These are phyloP conservation scores for Kradibia gibbosae DNA, from an alignment of 1,140 invertebrate genomes.

Conservation along the genomic window DNA sequence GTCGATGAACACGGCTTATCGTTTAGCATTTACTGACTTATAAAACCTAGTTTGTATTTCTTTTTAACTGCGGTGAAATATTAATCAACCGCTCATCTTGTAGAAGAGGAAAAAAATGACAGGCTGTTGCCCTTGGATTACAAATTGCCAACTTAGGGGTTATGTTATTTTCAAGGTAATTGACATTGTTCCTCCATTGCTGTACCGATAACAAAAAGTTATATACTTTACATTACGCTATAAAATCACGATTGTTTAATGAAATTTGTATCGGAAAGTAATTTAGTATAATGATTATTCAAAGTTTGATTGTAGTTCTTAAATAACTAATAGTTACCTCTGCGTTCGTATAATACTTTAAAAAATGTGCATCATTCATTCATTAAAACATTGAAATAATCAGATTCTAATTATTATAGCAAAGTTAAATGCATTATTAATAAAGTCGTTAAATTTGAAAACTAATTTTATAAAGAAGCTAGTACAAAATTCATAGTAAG, in stretches of 20 bases:
- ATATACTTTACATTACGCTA: conserved; percentile 10
- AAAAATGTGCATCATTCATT: background rate
- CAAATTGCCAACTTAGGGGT: conserved; percentile 38
- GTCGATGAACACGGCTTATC: conserved; percentile 19
- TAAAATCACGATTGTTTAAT: background rate
- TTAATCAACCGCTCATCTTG: conserved; percentile 12
- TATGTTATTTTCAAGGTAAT: conserved; percentile 49
- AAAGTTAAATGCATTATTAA: background rate
- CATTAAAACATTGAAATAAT: background rate
- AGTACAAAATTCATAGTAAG: background rate
- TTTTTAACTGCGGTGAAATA: background rate
- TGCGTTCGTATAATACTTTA: background rate
- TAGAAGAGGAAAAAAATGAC: conserved; percentile 29
- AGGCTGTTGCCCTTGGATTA: conserved; percentile 15
- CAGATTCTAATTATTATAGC: background rate
- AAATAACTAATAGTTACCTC: background rate
- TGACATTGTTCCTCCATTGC: conserved; percentile 32
- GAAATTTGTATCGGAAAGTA: conserved; percentile 12
- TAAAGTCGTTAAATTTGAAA: background rate
- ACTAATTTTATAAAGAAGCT: background rate
- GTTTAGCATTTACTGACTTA: background rate
- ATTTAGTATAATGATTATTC: background rate
- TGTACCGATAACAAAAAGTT: conserved; percentile 17
- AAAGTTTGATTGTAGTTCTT: background rate
- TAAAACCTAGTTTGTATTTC: background rate